Conservation (phyloP, 2,888 invertebrate species). For the Drosophila cracens region DNA sequence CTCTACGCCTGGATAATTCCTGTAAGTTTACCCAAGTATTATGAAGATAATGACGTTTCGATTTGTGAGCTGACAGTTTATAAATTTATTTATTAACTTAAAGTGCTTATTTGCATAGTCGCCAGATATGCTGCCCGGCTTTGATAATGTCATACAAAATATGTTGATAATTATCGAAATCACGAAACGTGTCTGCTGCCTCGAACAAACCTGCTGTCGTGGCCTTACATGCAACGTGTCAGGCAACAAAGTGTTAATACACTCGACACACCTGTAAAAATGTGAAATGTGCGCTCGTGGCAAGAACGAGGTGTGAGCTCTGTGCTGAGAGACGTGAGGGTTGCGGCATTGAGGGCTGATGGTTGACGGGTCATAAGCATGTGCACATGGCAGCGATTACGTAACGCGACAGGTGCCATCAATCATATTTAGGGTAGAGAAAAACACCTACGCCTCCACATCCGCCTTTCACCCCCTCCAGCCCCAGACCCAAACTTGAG, state of each 20-base stretch:
- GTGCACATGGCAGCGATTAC: slow-evolving; percentile 73
- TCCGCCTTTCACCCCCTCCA: not conserved
- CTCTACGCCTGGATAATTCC: too few relatives aligned
- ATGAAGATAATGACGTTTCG: not conserved
- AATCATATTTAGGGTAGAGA: slow-evolving; percentile 71
- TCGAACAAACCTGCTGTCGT: slow-evolving; percentile 44
- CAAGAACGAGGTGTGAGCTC: not conserved
- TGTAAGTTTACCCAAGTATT: not conserved
- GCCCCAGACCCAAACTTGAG: not conserved
- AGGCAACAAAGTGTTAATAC: slow-evolving; percentile 73
- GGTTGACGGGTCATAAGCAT: slow-evolving; percentile 59
- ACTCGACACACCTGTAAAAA: slow-evolving; percentile 62
- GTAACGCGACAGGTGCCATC: slow-evolving; percentile 78
- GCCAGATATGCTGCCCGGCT: slow-evolving; percentile 2
- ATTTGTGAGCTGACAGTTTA: slow-evolving; percentile 28
- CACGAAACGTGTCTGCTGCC: slow-evolving; percentile 44
- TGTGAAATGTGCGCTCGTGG: slow-evolving; percentile 41
- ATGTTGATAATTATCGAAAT: slow-evolving; percentile 68
- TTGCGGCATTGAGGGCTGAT: not conserved
- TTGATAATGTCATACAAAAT: slow-evolving; percentile 54
- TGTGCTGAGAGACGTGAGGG: not conserved
- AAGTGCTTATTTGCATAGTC: slow-evolving; percentile 6
- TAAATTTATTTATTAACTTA: slow-evolving; percentile 16
- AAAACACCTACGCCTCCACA: not conserved
- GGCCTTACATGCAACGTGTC: slow-evolving; percentile 57